A percentile compares a stretch with the other conserved stretches of the same genome.
Conservation (phyloP, 1,140 invertebrate genomes). For the Caenorhabditis briggsae region DNA sequence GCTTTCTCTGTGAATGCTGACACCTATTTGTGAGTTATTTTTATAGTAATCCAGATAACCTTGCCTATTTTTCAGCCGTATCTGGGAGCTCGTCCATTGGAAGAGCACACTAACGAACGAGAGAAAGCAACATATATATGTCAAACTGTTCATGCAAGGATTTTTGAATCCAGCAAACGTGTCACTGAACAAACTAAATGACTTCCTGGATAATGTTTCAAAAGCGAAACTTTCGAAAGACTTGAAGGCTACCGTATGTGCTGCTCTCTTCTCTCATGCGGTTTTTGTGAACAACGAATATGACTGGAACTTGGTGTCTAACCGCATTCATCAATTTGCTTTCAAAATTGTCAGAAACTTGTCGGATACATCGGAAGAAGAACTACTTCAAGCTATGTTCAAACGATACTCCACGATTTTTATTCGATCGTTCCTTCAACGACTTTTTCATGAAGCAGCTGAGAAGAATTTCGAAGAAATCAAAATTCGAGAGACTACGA, state of each 20-base stretch:
- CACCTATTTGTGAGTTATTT: background rate
- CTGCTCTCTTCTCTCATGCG: background rate
- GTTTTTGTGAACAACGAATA: background rate
- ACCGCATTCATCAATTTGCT: background rate
- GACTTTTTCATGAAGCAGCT: background rate
- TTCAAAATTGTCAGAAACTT: background rate
- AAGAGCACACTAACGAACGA: background rate
- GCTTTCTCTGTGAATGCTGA: background rate
- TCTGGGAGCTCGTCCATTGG: background rate
- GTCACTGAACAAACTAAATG: background rate
- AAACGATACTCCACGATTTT: background rate
- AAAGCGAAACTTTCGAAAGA: background rate
- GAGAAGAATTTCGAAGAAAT: background rate
- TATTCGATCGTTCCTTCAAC: background rate
- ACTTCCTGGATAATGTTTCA: background rate
- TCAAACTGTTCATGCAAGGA: background rate
- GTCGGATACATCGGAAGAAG: background rate
- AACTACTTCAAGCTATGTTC: constrained; percentile 4
- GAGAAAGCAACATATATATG: constrained; percentile 3
- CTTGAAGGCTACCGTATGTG: background rate
- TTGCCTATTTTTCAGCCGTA: background rate
- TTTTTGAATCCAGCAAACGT: background rate
- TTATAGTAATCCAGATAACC: background rate
- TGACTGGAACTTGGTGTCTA: too few relatives aligned
- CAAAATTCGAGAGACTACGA: background rate